Evolutionary conservation across 1,140 invertebrate species (phyloP).

Genomic region (Mactra quadrangularis): DNA sequence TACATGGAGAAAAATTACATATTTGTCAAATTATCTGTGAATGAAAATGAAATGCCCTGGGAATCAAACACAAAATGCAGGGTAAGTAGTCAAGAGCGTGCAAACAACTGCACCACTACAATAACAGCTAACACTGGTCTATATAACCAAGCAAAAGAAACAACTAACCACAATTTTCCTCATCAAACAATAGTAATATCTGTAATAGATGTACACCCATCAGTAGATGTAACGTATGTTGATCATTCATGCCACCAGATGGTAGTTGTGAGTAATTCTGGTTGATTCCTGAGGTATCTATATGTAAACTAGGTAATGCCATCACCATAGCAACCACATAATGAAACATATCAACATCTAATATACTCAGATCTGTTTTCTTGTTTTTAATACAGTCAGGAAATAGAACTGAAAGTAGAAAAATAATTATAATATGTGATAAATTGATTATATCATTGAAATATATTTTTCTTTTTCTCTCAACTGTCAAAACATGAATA

Average conservation of each 20-base stretch:
- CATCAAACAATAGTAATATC: constrained; percentile 89
- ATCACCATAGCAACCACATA: constrained; percentile 90
- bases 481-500: no score
- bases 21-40: no score
- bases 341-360: constrained; percentile 94
- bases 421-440: no score
- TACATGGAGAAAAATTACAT: no score
- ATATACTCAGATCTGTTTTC: constrained; percentile 85
- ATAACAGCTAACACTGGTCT: no score
- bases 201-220: constrained; percentile 91
- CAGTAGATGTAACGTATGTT: constrained; percentile 89
- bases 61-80: no score
- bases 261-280: constrained; percentile 74
- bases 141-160: no score
- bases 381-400: constrained; percentile 68
- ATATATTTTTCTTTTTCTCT: no score
- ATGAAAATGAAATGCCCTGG: no score
- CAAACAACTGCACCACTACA: no score
- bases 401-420: constrained; percentile 72
- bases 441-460: no score
- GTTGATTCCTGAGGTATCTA: constrained; percentile 63
- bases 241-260: constrained; percentile 86
- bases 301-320: constrained; percentile 87
- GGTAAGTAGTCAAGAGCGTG: no score
- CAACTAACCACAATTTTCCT: constrained; percentile 79